These are phyloP conservation scores for Indicator indicator DNA, from an alignment of 2,113 vertebrate species.

Conservation along the genomic window DNA sequence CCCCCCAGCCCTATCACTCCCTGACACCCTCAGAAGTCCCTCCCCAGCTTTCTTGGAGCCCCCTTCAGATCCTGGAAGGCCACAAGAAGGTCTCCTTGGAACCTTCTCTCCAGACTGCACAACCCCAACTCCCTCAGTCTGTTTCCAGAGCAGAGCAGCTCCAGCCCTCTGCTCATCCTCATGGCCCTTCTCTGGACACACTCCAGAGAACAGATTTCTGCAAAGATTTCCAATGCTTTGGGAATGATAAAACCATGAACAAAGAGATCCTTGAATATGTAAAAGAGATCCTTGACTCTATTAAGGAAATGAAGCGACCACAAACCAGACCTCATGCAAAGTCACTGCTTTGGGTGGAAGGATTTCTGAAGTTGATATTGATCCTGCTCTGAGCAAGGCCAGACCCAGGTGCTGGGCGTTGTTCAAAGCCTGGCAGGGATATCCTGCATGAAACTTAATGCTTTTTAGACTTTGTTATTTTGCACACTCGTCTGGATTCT, in stretches of 20 bases:
- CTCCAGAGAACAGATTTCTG: neutral
- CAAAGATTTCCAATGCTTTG: neutral
- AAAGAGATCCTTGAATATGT: neutral
- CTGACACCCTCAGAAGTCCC: too few relatives aligned
- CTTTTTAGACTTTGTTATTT: constrained; percentile 35
- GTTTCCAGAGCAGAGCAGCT: too few relatives aligned
- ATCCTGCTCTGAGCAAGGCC: neutral
- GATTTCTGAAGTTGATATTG: neutral
- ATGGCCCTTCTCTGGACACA: too few relatives aligned
- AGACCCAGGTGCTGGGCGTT: neutral
- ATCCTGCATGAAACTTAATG: constrained; percentile 34
- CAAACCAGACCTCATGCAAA: neutral
- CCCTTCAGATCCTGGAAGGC: too few relatives aligned
- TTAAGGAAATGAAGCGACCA: neutral
- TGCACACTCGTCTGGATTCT: constrained; percentile 16
- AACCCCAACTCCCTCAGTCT: too few relatives aligned
- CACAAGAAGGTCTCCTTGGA: too few relatives aligned
- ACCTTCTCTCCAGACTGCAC: too few relatives aligned
- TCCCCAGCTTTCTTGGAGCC: too few relatives aligned
- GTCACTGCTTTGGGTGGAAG: neutral
- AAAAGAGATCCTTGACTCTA: too few relatives aligned
- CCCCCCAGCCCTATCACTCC: too few relatives aligned
- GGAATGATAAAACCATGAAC: neutral
- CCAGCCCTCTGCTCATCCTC: too few relatives aligned
- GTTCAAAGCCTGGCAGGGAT: constrained; percentile 58